Evolutionary conservation across 1,140 invertebrate species (phyloP).

Genomic region (Leptinotarsa lineolata): DNA sequence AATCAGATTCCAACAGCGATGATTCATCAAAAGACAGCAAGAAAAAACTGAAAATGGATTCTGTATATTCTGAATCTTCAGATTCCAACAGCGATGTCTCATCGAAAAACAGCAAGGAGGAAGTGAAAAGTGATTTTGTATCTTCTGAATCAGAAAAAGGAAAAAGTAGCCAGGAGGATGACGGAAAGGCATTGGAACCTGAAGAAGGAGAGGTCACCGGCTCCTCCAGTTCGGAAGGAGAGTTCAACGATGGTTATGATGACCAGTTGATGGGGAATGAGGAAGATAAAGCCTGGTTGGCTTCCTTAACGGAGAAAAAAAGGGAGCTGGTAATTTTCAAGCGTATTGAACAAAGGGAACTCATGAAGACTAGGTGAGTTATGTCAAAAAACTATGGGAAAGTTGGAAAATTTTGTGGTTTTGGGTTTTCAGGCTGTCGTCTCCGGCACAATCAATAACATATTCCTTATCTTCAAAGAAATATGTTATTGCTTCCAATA

Average conservation of each 20-base stretch:
- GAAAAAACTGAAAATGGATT: conserved; percentile 59
- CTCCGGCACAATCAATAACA: too few species aligned
- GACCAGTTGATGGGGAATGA: conserved; percentile 97
- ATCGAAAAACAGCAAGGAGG: conserved; percentile 49
- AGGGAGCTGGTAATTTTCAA: conserved; percentile 96
- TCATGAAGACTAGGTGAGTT: conserved; percentile 80
- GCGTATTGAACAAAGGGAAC: conserved; percentile 89
- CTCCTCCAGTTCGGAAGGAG: conserved; percentile 63
- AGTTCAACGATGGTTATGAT: conserved; percentile 77
- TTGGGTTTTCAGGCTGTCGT: too few species aligned
- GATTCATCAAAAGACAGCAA: conserved; percentile 41
- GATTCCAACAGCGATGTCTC: conserved; percentile 57
- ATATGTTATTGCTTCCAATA: too few species aligned
- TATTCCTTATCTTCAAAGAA: too few species aligned
- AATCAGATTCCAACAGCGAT: conserved; percentile 61
- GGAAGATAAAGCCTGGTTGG: conserved; percentile 86
- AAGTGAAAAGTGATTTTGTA: conserved; percentile 62
- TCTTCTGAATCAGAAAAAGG: conserved; percentile 77
- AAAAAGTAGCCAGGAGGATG: conserved; percentile 53
- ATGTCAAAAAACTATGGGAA: too few species aligned
- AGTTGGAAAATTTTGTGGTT: too few species aligned
- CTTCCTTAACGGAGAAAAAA: conserved; percentile 95
- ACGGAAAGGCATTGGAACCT: conserved; percentile 51
- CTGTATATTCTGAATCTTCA: conserved; percentile 70
- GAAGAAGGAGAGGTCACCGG: conserved; percentile 64